Conservation (phyloP, 2,113 vertebrate genomes). For the Neotragus moschatus region DNA sequence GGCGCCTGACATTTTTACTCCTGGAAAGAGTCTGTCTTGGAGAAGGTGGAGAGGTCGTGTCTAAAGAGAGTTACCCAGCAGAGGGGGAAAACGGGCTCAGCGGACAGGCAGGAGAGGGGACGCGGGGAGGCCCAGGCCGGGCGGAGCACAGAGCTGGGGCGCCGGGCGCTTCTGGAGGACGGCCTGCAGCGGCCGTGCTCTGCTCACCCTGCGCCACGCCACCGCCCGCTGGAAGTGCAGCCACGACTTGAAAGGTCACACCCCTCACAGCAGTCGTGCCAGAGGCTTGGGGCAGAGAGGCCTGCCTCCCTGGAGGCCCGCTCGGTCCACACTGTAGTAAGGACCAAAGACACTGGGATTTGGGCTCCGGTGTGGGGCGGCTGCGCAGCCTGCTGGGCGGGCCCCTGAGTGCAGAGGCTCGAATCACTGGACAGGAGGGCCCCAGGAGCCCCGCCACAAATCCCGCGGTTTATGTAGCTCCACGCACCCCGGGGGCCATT, state of each 20-base stretch:
- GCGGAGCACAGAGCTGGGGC: fast-evolving
- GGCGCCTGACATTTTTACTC: fast-evolving
- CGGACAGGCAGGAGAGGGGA: fast-evolving
- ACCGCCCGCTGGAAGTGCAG: fast-evolving
- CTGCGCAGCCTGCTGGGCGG: not conserved
- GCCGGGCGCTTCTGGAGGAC: fast-evolving
- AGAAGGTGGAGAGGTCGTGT: not conserved
- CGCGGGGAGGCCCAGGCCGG: fast-evolving
- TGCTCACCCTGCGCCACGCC: fast-evolving
- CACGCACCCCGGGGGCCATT: not conserved
- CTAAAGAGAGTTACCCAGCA: not conserved
- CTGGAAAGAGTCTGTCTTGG: not conserved
- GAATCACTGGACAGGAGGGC: conserved; percentile 33
- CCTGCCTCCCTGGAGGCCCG: not conserved
- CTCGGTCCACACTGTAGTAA: not conserved
- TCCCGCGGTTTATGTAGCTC: conserved; percentile 55
- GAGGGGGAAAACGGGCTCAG: fast-evolving
- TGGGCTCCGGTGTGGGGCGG: fast-evolving
- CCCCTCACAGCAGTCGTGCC: fast-evolving
- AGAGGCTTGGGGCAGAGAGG: not conserved
- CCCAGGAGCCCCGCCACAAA: conserved; percentile 50
- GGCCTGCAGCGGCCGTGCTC: fast-evolving
- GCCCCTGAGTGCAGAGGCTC: not conserved
- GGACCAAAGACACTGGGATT: fast-evolving
- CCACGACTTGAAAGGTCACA: fast-evolving